Conservation (phyloP, 2,797 vertebrate species). For the Scomberomorus guttatus region DNA sequence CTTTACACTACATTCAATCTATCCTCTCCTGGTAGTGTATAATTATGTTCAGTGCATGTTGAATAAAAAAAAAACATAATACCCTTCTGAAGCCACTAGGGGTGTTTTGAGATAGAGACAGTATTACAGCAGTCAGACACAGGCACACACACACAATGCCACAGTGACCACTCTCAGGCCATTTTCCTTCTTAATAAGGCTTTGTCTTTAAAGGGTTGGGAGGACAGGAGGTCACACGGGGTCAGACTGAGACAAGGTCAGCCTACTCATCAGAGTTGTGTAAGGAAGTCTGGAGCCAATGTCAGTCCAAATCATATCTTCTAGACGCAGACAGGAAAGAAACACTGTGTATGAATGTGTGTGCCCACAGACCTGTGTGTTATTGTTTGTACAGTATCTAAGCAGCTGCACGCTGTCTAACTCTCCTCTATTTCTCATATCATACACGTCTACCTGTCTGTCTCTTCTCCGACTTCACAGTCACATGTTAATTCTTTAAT, state of each 20-base stretch:
- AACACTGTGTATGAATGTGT: slow-evolving; percentile 47
- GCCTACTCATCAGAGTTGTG: slow-evolving; percentile 76
- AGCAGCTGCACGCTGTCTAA: slow-evolving; percentile 60
- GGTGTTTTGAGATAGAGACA: slow-evolving; percentile 40
- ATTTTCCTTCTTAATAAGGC: slow-evolving; percentile 73
- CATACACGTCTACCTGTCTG: slow-evolving; percentile 50
- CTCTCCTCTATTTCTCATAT: slow-evolving; percentile 54
- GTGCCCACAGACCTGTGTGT: slow-evolving; percentile 31
- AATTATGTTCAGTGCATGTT: slow-evolving; percentile 26
- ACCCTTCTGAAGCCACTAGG: slow-evolving; percentile 44
- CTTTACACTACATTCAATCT: slow-evolving; percentile 26
- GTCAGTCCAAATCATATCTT: slow-evolving; percentile 80
- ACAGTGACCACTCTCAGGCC: slow-evolving; percentile 46
- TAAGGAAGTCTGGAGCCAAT: slow-evolving; percentile 83
- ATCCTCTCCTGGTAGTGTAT: neutral
- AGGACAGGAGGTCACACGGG: slow-evolving; percentile 70
- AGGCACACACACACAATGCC: slow-evolving; percentile 17
- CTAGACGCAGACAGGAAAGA: slow-evolving; percentile 74
- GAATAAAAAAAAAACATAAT: slow-evolving; percentile 51
- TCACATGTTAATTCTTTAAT: slow-evolving; percentile 83
- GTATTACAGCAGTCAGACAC: slow-evolving; percentile 24
- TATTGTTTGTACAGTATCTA: slow-evolving; percentile 52
- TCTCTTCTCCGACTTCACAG: slow-evolving; percentile 70
- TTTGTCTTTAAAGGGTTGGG: slow-evolving; percentile 71
- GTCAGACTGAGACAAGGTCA: slow-evolving; percentile 78